phyloP scores from a whole-genome alignment of 1,140 invertebrate genomes.

The Ceratina calcarata region DNA sequence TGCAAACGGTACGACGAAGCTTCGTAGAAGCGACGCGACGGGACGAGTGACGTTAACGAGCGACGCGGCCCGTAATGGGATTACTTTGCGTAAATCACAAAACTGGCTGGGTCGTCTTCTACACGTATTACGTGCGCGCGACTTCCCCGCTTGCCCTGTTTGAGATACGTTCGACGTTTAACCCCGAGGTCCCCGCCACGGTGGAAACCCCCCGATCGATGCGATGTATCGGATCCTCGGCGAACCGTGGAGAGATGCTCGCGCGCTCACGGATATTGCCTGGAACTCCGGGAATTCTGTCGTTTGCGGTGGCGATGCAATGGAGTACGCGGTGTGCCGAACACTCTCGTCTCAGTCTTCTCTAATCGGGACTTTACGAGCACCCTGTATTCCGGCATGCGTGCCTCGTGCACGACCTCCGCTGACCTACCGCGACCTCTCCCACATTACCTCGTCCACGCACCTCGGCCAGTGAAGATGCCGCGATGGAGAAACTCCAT shows the following conservation, averaged over 20 bases:
- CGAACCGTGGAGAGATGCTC: background rate
- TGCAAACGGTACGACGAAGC: conserved; percentile 7
- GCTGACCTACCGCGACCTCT: conserved; percentile 70
- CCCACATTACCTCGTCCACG: conserved; percentile 72
- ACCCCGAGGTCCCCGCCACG: conserved; percentile 57
- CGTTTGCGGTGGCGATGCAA: conserved; percentile 27
- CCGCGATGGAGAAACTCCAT: conserved; percentile 18
- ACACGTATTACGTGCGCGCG: conserved; percentile 56
- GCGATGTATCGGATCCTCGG: conserved; percentile 34
- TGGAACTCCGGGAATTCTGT: conserved; percentile 64
- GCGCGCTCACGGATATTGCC: conserved; percentile 56
- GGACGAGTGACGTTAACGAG: conserved; percentile 64
- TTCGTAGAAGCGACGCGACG: conserved; percentile 1
- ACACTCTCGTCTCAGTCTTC: conserved; percentile 38
- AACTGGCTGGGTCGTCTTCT: conserved; percentile 42
- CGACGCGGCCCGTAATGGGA: conserved; percentile 67
- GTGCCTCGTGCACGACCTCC: conserved; percentile 67
- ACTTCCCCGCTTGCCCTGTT: conserved; percentile 33
- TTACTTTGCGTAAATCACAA: conserved; percentile 72
- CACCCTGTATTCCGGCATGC: conserved; percentile 71
- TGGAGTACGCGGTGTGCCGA: background rate
- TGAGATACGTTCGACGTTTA: conserved; percentile 71
- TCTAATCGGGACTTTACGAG: conserved; percentile 72
- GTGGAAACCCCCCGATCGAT: conserved; percentile 45
- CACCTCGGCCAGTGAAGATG: conserved; percentile 54